A percentile compares a stretch with the other conserved stretches of the same genome.
Evolutionary conservation across 2,888 invertebrate species (phyloP).

Genomic region (Helicoverpa assulta): DNA sequence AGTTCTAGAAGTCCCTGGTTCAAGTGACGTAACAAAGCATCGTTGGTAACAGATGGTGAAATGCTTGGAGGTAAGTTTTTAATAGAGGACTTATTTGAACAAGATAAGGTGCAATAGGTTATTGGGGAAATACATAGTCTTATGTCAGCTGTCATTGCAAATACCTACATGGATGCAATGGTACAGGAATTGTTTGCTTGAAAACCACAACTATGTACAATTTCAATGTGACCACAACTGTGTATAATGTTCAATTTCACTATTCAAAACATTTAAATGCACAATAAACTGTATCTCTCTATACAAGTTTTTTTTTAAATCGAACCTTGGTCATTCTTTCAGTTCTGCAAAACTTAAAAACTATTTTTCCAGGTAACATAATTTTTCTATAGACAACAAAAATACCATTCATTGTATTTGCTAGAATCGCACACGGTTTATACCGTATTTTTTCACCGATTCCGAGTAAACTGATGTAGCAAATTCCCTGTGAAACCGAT

Average conservation of each 20-base stretch:
- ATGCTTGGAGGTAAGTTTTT: not conserved
- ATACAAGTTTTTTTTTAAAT: too few species aligned
- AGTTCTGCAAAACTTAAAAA: too few species aligned
- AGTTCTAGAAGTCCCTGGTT: conserved; percentile 3
- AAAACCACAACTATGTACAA: too few species aligned
- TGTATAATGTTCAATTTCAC: too few species aligned
- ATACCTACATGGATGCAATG: too few species aligned
- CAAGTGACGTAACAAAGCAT: conserved; percentile 14
- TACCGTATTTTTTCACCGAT: not conserved
- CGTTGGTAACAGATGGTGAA: not conserved
- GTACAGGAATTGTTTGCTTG: too few species aligned
- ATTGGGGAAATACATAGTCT: not conserved
- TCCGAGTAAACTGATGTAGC: conserved; percentile 15
- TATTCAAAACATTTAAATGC: too few species aligned
- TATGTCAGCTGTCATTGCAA: too few species aligned
- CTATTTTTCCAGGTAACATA: not conserved
- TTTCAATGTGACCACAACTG: too few species aligned
- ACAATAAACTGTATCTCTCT: too few species aligned
- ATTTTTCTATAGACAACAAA: not conserved
- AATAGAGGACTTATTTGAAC: not conserved
- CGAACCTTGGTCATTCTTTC: too few species aligned
- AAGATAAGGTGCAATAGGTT: not conserved
- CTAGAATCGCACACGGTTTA: not conserved
- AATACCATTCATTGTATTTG: not conserved
- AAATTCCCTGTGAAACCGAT: not conserved